Percentiles rank a stretch among this genome's conserved stretches.
Evolutionary conservation across 2,888 invertebrate genomes (phyloP).

Genomic region (Oxytorus armatus): DNA sequence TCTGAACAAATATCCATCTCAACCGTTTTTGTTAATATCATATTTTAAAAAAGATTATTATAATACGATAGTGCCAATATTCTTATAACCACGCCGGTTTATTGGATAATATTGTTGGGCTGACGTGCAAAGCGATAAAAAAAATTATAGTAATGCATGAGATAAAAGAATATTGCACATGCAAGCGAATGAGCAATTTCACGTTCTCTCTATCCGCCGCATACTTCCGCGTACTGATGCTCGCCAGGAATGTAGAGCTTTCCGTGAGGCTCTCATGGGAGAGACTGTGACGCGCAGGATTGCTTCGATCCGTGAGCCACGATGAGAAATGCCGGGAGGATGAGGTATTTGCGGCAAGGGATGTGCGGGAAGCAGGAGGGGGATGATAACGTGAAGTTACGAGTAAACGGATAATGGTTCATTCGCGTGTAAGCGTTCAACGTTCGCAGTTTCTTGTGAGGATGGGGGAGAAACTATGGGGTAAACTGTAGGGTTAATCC

Average conservation of each 20-base stretch:
- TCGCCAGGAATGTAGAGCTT: constrained; percentile 30
- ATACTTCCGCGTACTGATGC: constrained; percentile 45
- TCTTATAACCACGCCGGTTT: constrained; percentile 1
- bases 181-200: constrained; percentile 43
- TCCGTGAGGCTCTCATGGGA: background rate
- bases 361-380: constrained; percentile 9
- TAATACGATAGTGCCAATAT: background rate
- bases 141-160: background rate
- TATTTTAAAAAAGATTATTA: too few species aligned
- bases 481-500: background rate
- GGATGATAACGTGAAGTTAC: constrained; percentile 25
- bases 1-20: too few species aligned
- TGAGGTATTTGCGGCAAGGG: constrained; percentile 11
- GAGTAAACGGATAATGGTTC: constrained; percentile 14
- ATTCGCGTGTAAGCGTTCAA: constrained; percentile 5
- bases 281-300: constrained; percentile 46
- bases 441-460: constrained; percentile 1
- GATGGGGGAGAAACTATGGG: background rate
- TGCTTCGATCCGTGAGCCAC: constrained; percentile 56
- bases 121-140: background rate
- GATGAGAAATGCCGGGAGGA: constrained; percentile 41
- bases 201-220: constrained; percentile 23
- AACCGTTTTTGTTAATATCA: too few species aligned
- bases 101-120: constrained; percentile 28
- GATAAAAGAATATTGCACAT: constrained; percentile 53